phyloP scores from a whole-genome alignment of 2,113 vertebrate species.

The Paralichthys olivaceus region DNA sequence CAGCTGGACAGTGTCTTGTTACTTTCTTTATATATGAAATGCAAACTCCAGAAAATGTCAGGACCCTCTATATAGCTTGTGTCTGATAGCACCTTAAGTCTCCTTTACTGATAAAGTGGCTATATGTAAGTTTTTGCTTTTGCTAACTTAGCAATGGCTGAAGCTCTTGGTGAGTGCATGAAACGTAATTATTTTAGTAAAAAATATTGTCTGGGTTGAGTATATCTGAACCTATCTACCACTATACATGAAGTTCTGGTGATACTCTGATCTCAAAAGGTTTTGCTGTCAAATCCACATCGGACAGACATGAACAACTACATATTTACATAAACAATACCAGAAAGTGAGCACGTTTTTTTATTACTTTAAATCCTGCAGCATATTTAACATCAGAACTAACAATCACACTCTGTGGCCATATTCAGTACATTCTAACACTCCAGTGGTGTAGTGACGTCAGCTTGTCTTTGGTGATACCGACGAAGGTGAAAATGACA shows the following conservation, averaged over 20 bases:
- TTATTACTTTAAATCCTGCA: no score
- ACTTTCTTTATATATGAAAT: no score
- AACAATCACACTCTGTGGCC: not conserved
- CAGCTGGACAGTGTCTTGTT: no score
- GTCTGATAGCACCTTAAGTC: no score
- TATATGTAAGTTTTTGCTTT: no score
- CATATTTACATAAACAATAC: not conserved
- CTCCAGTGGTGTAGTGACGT: not conserved
- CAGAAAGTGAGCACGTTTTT: not conserved
- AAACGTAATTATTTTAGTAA: no score
- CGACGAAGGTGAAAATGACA: constrained; percentile 42
- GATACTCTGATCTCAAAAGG: not conserved
- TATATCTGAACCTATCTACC: not conserved
- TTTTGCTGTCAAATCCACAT: not conserved
- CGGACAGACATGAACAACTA: not conserved
- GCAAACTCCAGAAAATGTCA: no score
- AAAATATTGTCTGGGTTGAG: no score
- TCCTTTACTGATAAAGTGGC: no score
- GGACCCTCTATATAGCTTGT: no score
- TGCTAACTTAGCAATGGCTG: no score
- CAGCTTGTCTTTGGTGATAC: constrained; percentile 18
- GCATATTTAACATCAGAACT: not conserved
- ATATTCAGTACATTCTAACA: not conserved
- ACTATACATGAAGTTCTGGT: not conserved
- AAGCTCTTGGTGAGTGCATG: no score